Base-by-base conservation (phyloP, 2,113 vertebrate species). In the Zosterops hypoxanthus region DNA sequence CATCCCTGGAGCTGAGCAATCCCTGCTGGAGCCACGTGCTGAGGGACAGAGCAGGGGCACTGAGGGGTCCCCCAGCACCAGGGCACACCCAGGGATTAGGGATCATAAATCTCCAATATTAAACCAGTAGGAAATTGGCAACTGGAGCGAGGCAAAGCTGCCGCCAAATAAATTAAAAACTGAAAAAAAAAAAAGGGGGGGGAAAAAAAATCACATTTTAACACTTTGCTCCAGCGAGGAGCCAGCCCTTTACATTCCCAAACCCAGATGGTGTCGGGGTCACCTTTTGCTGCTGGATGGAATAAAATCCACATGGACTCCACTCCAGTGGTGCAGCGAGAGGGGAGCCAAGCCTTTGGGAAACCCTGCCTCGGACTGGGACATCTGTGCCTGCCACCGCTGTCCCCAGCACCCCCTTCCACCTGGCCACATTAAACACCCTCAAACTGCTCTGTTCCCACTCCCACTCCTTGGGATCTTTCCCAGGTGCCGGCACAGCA, bases 51-150 rank as follows among this genome's bases (percentile, higher is more conserved):
- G 50, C 34, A 0, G 2, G 49, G 89, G 66, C 39, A 33, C 25
- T 0, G 4, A 70, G 42, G 66, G 52, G 64, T 86, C 63, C 86
- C 63, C 59, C 5, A 3, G 70, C 86, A 71, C 8, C 81, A 64
- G 83, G 81, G 88, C 44, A 25, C 68, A 63, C 69, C 88, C 66
- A 65, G 73, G 81, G 94, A 93, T 93, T 87, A 76, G 69, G 77
- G 28, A 29, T 31, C 86, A 49, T 94, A 96, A 94, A 96, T 97
- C 94, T 95, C 88, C 61, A 13, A 49, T 95, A 94, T 96, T 92
- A 92, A 94, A 94, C 60, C 19, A 0, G 88, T 61, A 94, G 63
- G 83, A 94, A 96, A 93, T 22, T 75, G 82, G 92, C 86, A 90
- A 36, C 66, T 0, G 0, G 71, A 56, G 56, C 10, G 22, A 49